These are phyloP conservation scores for Xenotilapia leptura DNA, from an alignment of 2,113 vertebrate species.

Conservation along the genomic window DNA sequence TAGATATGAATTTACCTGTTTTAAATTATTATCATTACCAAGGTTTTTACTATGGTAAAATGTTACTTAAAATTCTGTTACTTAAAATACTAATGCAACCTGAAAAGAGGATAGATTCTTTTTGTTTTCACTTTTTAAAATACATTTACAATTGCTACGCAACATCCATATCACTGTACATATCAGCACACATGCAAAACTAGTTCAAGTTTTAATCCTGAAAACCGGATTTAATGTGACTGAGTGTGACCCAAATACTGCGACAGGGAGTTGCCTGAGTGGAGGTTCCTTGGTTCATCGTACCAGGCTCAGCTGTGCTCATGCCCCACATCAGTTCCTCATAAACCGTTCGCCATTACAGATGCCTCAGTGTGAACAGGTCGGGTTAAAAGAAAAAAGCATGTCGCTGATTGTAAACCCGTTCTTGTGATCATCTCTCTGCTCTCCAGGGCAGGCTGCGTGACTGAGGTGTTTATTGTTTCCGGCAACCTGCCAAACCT, in stretches of 20 bases:
- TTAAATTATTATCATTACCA: neutral
- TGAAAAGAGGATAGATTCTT: neutral
- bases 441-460: neutral
- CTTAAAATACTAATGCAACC: neutral
- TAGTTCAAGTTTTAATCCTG: neutral
- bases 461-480: constrained; percentile 23
- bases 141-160: neutral
- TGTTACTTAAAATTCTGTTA: neutral
- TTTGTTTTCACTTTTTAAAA: neutral
- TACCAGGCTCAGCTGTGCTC: neutral
- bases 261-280: neutral
- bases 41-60: neutral
- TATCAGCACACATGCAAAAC: neutral
- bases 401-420: constrained; percentile 11
- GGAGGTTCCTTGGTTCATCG: neutral
- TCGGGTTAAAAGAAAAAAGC: neutral
- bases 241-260: neutral
- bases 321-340: neutral
- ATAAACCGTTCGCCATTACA: neutral
- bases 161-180: neutral
- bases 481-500: neutral
- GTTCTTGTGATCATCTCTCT: neutral
- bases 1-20: neutral
- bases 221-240: neutral
- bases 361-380: neutral